Percentiles rank a stretch among this genome's conserved stretches.
phyloP scores from a whole-genome alignment of 2,888 invertebrate species.

The Linyphia triangularis region DNA sequence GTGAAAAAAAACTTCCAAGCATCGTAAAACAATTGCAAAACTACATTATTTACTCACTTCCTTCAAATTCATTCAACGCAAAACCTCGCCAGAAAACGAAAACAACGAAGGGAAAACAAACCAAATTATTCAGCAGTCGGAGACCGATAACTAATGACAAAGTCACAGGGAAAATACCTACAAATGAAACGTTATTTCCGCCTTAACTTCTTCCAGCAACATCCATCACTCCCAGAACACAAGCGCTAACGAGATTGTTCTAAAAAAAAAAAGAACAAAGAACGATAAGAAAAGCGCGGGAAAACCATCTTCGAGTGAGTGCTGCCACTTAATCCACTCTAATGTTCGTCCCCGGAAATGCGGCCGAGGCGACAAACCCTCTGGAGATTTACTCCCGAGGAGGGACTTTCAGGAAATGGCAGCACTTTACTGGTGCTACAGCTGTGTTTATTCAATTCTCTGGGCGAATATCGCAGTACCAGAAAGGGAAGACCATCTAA shows the following conservation, averaged over 20 bases:
- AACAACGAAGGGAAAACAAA: not conserved
- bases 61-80: too few relatives aligned
- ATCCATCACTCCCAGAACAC: constrained; percentile 47
- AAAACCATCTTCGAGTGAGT: not conserved
- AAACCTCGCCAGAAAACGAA: too few relatives aligned
- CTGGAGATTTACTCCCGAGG: constrained; percentile 9
- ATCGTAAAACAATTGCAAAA: too few relatives aligned
- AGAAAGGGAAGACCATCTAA: not conserved
- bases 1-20: too few relatives aligned
- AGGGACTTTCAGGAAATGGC: not conserved
- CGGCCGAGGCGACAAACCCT: too few relatives aligned
- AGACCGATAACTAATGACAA: constrained; percentile 38
- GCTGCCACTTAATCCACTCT: constrained; percentile 43
- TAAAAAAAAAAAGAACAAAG: constrained; percentile 7
- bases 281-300: constrained; percentile 10
- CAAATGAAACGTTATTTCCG: constrained; percentile 49
- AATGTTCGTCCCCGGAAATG: constrained; percentile 26
- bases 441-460: constrained; percentile 55
- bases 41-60: too few relatives aligned
- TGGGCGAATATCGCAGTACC: not conserved
- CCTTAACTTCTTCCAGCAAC: not conserved
- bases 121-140: not conserved
- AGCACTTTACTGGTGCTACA: constrained; percentile 1
- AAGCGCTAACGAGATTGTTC: constrained; percentile 61
- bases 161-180: constrained; percentile 17